Percentiles rank a stretch among this genome's conserved stretches.
These are phyloP conservation scores for Clostera curtula DNA, from an alignment of 2,888 invertebrate genomes.

Conservation along the genomic window DNA sequence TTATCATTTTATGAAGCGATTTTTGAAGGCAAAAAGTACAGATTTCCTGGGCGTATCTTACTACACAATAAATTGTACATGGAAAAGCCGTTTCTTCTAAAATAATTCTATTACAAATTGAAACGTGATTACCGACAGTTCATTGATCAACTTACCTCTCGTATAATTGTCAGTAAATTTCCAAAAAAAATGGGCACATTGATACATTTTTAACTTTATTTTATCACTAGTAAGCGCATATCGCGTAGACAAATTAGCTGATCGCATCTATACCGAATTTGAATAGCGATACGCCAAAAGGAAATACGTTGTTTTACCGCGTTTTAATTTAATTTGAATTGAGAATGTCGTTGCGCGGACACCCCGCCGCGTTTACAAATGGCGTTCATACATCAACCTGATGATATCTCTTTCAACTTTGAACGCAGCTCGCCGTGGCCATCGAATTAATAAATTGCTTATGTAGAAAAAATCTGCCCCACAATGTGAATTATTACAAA, in stretches of 20 bases:
- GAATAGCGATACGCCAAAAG: slow-evolving; percentile 51
- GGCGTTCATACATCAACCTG: slow-evolving; percentile 67
- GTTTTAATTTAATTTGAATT: slow-evolving; percentile 72
- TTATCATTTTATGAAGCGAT: no score
- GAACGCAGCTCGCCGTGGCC: slow-evolving; percentile 51
- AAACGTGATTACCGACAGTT: no score
- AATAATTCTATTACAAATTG: no score
- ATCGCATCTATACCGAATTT: slow-evolving; percentile 61
- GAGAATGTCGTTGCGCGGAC: slow-evolving; percentile 56
- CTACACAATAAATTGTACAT: no score
- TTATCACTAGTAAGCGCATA: slow-evolving; percentile 4
- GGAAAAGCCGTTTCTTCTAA: no score
- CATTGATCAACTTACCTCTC: no score
- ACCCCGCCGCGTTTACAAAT: slow-evolving; percentile 67
- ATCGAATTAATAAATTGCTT: slow-evolving; percentile 59
- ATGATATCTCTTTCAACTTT: slow-evolving; percentile 73
- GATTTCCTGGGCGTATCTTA: no score
- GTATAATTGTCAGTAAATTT: no score
- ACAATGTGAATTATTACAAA: slow-evolving; percentile 42
- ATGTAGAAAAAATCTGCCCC: slow-evolving; percentile 39
- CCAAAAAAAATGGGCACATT: no score
- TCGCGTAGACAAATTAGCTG: slow-evolving; percentile 72
- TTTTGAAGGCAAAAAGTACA: no score
- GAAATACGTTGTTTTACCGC: slow-evolving; percentile 69
- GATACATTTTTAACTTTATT: slow-evolving; percentile 9